Conservation (phyloP, 2,888 invertebrate genomes). For the Ophioninae sp. region DNA sequence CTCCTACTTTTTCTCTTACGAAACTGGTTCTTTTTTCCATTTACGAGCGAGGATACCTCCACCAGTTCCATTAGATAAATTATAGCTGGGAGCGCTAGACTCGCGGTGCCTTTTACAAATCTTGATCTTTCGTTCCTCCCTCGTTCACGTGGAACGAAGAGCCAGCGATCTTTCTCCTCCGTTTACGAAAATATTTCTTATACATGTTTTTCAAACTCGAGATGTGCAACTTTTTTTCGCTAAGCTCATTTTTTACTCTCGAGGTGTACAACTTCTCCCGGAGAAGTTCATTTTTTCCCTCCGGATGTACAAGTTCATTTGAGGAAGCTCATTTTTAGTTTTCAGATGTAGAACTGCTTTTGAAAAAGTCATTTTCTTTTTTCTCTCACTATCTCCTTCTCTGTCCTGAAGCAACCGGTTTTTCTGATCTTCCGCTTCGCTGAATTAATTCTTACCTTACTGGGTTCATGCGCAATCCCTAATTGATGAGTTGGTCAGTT, state of each 20-base stretch:
- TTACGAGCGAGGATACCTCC: constrained; percentile 36
- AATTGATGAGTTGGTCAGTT: no score
- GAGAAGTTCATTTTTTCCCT: no score
- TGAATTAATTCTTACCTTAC: no score
- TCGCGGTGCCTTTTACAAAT: constrained; percentile 28
- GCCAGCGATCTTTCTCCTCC: background rate
- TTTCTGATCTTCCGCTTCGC: no score
- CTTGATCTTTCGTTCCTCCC: constrained; percentile 26
- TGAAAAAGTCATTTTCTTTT: no score
- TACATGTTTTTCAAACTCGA: constrained; percentile 9
- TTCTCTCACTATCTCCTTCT: no score
- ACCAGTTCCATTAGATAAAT: constrained; percentile 65
- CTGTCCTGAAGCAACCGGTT: no score
- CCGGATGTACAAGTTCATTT: no score
- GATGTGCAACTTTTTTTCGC: background rate
- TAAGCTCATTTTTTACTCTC: background rate
- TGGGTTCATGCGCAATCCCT: no score
- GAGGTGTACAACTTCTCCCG: no score
- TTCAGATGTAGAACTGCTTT: no score
- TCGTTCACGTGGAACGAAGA: background rate
- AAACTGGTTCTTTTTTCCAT: constrained; percentile 14
- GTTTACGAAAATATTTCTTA: background rate
- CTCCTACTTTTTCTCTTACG: constrained; percentile 2
- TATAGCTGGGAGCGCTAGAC: constrained; percentile 50
- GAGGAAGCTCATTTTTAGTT: no score